A percentile compares a stretch with the other conserved stretches of the same genome.
These are phyloP conservation scores for Halotydeus destructor DNA, from an alignment of 1,140 invertebrate genomes.

Conservation along the genomic window DNA sequence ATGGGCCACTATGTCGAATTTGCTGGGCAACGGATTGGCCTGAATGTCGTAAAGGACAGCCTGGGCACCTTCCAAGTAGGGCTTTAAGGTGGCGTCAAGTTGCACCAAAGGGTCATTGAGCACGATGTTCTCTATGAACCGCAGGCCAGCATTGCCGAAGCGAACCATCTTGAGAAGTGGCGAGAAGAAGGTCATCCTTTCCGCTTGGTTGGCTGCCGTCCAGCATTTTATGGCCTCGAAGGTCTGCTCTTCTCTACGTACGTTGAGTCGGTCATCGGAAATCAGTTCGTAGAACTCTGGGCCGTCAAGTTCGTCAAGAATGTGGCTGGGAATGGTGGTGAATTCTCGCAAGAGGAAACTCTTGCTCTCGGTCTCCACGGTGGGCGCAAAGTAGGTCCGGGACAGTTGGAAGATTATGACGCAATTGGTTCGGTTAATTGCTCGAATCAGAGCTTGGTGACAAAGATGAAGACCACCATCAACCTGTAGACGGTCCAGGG, in stretches of 20 bases:
- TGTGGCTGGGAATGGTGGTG: conserved; percentile 17
- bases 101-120: background rate
- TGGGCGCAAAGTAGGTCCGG: conserved; percentile 17
- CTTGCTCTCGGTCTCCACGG: conserved; percentile 31
- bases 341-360: conserved; percentile 25
- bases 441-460: conserved; percentile 31
- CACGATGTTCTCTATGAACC: background rate
- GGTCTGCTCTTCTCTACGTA: background rate
- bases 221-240: background rate
- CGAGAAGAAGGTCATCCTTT: background rate
- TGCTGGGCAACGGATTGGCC: background rate
- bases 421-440: conserved; percentile 37
- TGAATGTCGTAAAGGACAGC: background rate
- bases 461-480: conserved; percentile 38
- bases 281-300: background rate
- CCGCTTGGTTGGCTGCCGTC: background rate
- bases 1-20: conserved; percentile 17
- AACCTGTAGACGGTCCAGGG: conserved; percentile 40
- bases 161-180: background rate
- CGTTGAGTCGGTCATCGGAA: background rate
- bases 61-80: background rate
- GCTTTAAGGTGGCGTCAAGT: background rate
- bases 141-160: background rate
- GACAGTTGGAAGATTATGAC: conserved; percentile 23
- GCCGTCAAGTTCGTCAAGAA: conserved; percentile 16